These are phyloP conservation scores for Chondrosia reniformis DNA, from an alignment of 37 sponge, comb jelly and placozoan species.

Conservation along the genomic window DNA sequence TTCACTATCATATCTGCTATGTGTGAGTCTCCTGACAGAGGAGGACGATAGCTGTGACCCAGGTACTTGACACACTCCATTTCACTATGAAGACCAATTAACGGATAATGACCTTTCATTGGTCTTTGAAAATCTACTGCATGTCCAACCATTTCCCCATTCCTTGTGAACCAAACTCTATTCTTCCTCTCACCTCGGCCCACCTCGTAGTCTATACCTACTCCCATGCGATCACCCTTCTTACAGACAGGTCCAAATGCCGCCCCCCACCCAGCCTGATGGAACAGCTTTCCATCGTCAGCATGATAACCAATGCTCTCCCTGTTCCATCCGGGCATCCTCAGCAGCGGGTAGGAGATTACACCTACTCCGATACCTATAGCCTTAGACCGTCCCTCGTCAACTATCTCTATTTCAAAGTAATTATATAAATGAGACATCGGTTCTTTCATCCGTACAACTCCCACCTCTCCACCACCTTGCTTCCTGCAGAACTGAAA, in stretches of 20 bases:
- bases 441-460: constrained; percentile 67
- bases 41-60: constrained; percentile 49
- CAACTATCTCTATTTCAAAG: constrained; percentile 65
- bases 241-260: constrained; percentile 58
- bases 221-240: constrained; percentile 73
- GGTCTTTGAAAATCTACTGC: constrained; percentile 24
- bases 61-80: constrained; percentile 73
- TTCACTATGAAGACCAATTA: constrained; percentile 14
- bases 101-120: constrained; percentile 38
- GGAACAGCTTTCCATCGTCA: constrained; percentile 66
- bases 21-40: constrained; percentile 4
- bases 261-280: constrained; percentile 56
- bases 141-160: constrained; percentile 40
- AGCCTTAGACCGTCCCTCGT: constrained; percentile 44
- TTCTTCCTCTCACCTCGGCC: constrained; percentile 45
- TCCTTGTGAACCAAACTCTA: constrained; percentile 82
- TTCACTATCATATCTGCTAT: constrained; percentile 34
- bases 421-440: constrained; percentile 69
- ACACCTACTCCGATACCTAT: constrained; percentile 70
- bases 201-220: constrained; percentile 52
- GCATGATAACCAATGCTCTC: constrained; percentile 79
- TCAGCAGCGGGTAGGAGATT: constrained; percentile 42
- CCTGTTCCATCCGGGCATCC: constrained; percentile 79
- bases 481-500: constrained; percentile 41
- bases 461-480: constrained; percentile 44